phyloP scores from a whole-genome alignment of 37 sponge, comb jelly and placozoan genomes.

The Chondrosia reniformis region DNA sequence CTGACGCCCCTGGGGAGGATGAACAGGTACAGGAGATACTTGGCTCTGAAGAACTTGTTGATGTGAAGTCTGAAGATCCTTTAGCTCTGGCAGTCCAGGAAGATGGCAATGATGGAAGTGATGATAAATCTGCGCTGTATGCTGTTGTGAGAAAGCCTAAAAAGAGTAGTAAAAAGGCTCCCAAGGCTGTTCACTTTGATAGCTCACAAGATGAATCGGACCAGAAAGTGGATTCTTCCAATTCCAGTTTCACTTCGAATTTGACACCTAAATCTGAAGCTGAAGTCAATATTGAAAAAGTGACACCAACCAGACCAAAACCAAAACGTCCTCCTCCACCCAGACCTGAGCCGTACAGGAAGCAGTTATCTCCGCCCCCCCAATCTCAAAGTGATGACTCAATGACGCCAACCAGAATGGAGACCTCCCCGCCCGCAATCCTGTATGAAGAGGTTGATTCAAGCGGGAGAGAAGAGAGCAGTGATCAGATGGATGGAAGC shows the following conservation, averaged over 20 bases:
- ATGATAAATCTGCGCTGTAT: neutral
- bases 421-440: neutral
- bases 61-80: neutral
- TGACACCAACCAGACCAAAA: neutral
- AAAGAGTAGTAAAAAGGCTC: constrained; percentile 11
- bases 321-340: constrained; percentile 31
- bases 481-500: neutral
- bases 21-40: too few species aligned
- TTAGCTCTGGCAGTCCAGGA: neutral
- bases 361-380: neutral
- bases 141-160: neutral
- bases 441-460: neutral
- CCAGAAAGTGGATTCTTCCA: neutral
- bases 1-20: neutral
- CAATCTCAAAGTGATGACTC: neutral
- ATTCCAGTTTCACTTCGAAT: neutral
- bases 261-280: neutral
- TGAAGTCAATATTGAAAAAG: neutral
- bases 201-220: neutral
- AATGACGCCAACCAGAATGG: neutral
- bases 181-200: neutral
- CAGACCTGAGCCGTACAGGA: neutral
- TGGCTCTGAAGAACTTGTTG: constrained; percentile 7
- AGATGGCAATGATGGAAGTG: neutral
- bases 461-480: neutral